Conservation (phyloP, 2,113 vertebrate species). For the Sus scrofa region T2T-Sscrofa CM000818.6:125788501-125789000, state of each 20-base stretch:
- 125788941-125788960: neutral
- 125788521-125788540: no score
- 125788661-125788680: neutral
- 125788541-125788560: neutral
- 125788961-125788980: neutral
- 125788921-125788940: neutral
- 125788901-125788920: neutral
- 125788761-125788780: neutral
- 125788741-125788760: neutral
- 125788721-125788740: neutral
- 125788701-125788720: neutral
- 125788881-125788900: neutral
- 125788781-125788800: neutral
- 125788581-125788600: neutral
- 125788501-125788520: no score
- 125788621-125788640: neutral
- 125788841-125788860: neutral
- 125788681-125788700: neutral
- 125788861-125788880: neutral
- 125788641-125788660: neutral
- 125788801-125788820: neutral
- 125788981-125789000: neutral
- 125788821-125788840: neutral
- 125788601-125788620: neutral
- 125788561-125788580: neutral